A percentile compares a stretch with the other conserved stretches of the same genome.
Conservation (phyloP, 1,140 invertebrate species). For the Drosophila nigrodunni region DNA sequence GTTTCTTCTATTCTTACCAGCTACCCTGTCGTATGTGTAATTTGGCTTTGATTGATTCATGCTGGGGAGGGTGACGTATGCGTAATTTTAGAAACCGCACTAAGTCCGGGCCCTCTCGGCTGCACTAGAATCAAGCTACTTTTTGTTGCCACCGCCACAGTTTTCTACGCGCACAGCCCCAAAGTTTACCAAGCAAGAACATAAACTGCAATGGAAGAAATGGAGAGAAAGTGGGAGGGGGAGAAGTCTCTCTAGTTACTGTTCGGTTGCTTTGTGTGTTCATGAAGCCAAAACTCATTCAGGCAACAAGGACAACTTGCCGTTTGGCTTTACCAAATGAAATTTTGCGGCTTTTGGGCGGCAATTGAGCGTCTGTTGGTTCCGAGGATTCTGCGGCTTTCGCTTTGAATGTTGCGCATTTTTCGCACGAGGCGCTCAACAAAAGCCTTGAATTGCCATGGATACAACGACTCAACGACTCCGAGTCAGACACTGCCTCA, state of each 20-base stretch:
- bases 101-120: constrained; percentile 3
- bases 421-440: constrained; percentile 29
- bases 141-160: constrained; percentile 12
- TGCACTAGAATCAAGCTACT: constrained; percentile 19
- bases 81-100: constrained; percentile 45
- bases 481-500: not conserved
- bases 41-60: constrained; percentile 32
- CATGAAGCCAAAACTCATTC: constrained; percentile 22
- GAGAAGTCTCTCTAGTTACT: not conserved
- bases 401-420: constrained; percentile 38
- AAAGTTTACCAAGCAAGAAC: constrained; percentile 33
- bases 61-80: constrained; percentile 30
- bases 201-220: constrained; percentile 6
- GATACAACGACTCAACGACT: not conserved
- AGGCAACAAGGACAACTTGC: constrained; percentile 44
- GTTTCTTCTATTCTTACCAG: too few relatives aligned
- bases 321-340: constrained; percentile 52
- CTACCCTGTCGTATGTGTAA: too few relatives aligned
- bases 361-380: constrained; percentile 14
- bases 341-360: constrained; percentile 54
- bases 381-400: constrained; percentile 40
- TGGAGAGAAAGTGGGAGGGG: not conserved
- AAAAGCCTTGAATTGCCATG: constrained; percentile 31
- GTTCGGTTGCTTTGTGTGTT: constrained; percentile 13
- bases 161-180: not conserved